Base-by-base conservation (phyloP, 2,888 invertebrate species). In the Amiota communis region DNA sequence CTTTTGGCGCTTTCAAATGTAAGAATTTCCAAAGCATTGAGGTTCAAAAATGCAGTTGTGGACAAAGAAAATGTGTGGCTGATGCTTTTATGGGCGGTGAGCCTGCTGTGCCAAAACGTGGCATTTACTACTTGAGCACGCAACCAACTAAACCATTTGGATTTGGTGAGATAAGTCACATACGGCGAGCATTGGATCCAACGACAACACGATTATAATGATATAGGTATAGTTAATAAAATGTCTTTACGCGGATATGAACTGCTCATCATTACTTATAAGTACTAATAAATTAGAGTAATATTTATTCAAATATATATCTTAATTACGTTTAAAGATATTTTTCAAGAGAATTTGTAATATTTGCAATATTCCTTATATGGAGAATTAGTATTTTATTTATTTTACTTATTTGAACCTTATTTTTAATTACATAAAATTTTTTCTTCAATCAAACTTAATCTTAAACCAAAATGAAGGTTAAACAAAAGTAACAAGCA, bases 71-170 rank as follows among this genome's bases (percentile, higher is more conserved):
- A 59, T 82, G 81, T 65, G 64, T 49, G 0, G 79, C 79, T 36
- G 75, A 76, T 20, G 79, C 71, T 3, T 83, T 63, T 76, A 80
- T 83, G 82, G 84, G 84, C n/a, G 84, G 84, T 1, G 84, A 84
- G 46, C 84, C 86, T 46, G 80, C 83, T 6, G 71, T 77, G 53
- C 80, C 79, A 0, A 81, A 83, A 61, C 76, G 76, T 3, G 84
- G 84, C 3, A 71, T 84, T 53, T 84, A 74, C 74, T 84, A 81
- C 74, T 72, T 84, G n/a, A 82, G 81, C 67, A 84, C 83, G 0
- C 78, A 76, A 17, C 49, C 53, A 57, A 68, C 36, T 8, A 69
- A 65, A 49, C 82, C 82, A 4, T 81, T 79, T 69, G 83, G 83
- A 15, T 81, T 77, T 71, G 82, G 82, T 6, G 74, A 77, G 12